Evolutionary conservation across 2,113 vertebrate species (phyloP).

Genomic region (Nipponia nippon): DNA sequence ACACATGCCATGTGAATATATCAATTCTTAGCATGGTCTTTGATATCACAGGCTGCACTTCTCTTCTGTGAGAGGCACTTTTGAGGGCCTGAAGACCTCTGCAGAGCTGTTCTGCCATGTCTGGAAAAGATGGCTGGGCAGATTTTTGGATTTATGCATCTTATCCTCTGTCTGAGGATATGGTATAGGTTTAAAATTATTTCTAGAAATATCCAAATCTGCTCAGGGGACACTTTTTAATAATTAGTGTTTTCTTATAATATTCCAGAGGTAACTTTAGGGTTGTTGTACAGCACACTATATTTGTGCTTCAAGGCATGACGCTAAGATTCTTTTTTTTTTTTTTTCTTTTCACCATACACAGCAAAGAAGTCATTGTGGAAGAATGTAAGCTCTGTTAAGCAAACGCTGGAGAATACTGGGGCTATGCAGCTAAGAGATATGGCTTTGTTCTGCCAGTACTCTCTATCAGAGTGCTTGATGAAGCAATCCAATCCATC

Average conservation of each 20-base stretch:
- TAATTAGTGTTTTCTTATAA: background rate
- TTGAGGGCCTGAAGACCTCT: background rate
- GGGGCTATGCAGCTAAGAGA: background rate
- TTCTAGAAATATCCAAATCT: background rate
- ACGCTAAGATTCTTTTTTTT: background rate
- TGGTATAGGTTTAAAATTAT: background rate
- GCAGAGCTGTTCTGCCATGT: background rate
- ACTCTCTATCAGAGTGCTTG: background rate
- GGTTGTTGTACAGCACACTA: background rate
- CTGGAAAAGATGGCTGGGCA: background rate
- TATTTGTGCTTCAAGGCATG: background rate
- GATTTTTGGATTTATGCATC: background rate
- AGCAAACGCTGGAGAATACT: background rate
- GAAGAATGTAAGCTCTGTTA: background rate
- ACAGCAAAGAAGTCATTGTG: background rate
- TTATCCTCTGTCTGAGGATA: background rate
- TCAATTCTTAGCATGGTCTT: background rate
- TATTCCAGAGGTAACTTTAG: background rate
- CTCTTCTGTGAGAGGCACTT: background rate
- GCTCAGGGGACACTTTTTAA: background rate
- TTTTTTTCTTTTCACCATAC: background rate
- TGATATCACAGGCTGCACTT: background rate
- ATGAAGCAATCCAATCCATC: background rate
- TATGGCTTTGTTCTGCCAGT: background rate
- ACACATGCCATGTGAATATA: fast-evolving